Conservation (phyloP, 1,140 invertebrate species). For the Centruroides vittatus region DNA sequence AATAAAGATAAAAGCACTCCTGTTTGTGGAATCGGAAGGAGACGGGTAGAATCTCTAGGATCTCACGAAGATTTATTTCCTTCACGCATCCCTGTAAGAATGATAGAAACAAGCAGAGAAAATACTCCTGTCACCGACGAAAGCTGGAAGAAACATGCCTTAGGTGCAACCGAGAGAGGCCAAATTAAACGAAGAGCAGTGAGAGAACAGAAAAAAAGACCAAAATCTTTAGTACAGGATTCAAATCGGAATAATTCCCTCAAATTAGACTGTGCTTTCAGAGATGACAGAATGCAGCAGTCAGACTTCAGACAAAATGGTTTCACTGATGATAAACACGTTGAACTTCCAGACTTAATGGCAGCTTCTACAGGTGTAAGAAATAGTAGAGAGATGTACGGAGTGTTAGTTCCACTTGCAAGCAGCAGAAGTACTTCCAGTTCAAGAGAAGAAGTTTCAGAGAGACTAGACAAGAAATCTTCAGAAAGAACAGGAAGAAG, state of each 20-base stretch:
- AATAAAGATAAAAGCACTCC: too few relatives aligned
- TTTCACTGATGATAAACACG: too few relatives aligned
- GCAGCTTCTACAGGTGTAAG: too few relatives aligned
- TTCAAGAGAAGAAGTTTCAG: conserved; percentile 1
- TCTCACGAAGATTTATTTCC: conserved; percentile 1
- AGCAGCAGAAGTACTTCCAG: conserved; percentile 8
- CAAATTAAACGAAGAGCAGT: not conserved
- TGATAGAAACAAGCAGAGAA: conserved; percentile 8
- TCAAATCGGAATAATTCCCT: not conserved
- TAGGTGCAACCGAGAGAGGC: too few relatives aligned
- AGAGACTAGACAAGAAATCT: too few relatives aligned
- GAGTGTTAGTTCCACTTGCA: not conserved
- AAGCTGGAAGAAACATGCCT: conserved; percentile 3
- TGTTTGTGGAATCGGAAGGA: too few relatives aligned
- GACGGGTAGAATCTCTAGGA: too few relatives aligned
- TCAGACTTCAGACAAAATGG: too few relatives aligned
- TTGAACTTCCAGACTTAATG: too few relatives aligned
- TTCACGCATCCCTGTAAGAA: conserved; percentile 4
- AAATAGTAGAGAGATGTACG: not conserved
- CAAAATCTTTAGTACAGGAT: not conserved
- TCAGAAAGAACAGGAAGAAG: conserved; percentile 1
- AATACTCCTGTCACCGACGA: conserved; percentile 8
- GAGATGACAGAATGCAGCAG: not conserved
- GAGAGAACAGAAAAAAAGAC: not conserved
- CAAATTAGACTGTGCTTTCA: not conserved